Base-by-base conservation (phyloP, 2,888 invertebrate species). In the Charanyca ferruginea region DNA sequence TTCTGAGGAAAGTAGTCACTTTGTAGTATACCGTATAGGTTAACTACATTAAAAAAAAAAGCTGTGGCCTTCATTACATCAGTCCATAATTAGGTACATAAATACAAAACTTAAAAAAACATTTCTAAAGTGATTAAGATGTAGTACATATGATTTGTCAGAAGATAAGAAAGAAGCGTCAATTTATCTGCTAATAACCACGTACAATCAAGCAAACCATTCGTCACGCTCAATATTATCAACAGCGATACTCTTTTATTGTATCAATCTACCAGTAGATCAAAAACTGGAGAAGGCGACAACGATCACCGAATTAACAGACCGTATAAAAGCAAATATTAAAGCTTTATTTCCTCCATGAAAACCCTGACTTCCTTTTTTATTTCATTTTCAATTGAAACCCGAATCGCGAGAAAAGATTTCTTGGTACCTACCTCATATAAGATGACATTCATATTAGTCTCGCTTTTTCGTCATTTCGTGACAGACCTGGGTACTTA, bases 321-420 rank as follows among this genome's bases (percentile, higher is more conserved):
- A 52, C 77, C 55, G 61, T 47, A 60, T 55, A 55, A 55, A 66
- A 70, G 42, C 71, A 60, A 70, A 70, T 60, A 72, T 55, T 47
- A 76, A 76, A 55, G 32, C 59, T 57, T 64, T 59, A 72, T 72
- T 64, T 48, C 45, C 54, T 23, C 41, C 54, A 45, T 57, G 41
- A 53, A 48, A 72, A 64, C 20, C 64, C 44, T 64, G 49, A 54
- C 11, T 62, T 54, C 32, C 16, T 42, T 25, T 55, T 67, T 67
- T 71, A 73, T 77, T 77, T 52, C 73, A 74, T 77, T 77, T 78
- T 49, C 57, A 57, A 73, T 74, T 61, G 74, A 65, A 78, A 61
- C 42, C 60, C 65, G 53, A 62, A 41, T 58, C 48, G 38, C 28
- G 51, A 52, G 44, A 16, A n/a, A 57, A 48, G 55, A 53, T 73